These are phyloP conservation scores for Elephas maximus DNA, from an alignment of 2,113 vertebrate species.

Conservation along the genomic window DNA sequence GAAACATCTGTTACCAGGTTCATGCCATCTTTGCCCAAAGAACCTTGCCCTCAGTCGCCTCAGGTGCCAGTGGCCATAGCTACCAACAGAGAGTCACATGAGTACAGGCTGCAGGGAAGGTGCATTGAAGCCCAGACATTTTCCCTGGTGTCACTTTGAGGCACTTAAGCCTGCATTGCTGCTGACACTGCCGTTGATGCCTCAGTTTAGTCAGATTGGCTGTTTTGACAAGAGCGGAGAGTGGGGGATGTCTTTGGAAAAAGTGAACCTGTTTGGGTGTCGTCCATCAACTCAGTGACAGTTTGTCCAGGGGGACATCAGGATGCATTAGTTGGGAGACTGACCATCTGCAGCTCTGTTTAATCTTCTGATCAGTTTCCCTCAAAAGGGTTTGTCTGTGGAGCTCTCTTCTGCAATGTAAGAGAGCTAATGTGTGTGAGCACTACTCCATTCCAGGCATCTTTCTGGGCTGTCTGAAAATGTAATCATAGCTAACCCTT, in stretches of 20 bases:
- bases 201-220: neutral
- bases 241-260: neutral
- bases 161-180: neutral
- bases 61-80: neutral
- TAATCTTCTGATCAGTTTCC: constrained; percentile 43
- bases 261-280: neutral
- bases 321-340: neutral
- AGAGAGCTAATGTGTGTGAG: neutral
- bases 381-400: neutral
- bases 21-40: neutral
- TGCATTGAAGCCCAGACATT: neutral
- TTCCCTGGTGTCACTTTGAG: neutral
- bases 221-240: constrained; percentile 14
- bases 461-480: constrained; percentile 48
- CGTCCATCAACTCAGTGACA: neutral
- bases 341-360: constrained; percentile 32
- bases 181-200: neutral
- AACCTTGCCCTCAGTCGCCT: neutral
- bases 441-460: neutral
- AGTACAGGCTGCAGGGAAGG: neutral
- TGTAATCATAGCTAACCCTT: neutral
- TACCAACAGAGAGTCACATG: neutral
- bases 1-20: neutral
- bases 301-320: neutral
- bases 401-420: neutral